Evolutionary conservation across 2,113 vertebrate genomes (phyloP), one percentile per base, ranked within the genome.

Genomic region (Nipponia nippon): DNA sequence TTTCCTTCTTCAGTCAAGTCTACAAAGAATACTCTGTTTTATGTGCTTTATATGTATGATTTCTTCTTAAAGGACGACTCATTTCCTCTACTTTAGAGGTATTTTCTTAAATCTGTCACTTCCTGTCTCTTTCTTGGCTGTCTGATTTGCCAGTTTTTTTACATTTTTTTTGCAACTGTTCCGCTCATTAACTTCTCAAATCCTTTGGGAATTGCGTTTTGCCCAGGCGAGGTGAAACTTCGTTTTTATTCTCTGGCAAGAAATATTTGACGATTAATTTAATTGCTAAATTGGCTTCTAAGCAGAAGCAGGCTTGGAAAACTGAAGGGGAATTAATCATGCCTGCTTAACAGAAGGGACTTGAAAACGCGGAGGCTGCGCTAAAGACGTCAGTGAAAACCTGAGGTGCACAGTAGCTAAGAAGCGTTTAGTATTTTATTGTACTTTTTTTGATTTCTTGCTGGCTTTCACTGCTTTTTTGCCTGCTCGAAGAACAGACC

Each of bases 81-180:
- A 97, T 96, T 97, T 97, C 96, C 96, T 95, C 78, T 87, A 66
- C 92, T 97, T 96, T 36, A 96, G 93, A 93, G 69, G 90, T 92
- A 92, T 97, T 97, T 97, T 96, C 95, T 96, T 67, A 94, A 95
- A 93, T 95, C 89, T 95, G 94, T 93, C 96, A 92, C 95, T 97
- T 97, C 89, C 95, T 90, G 82, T 84, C 94, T 97, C 91, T 94
- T 55, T 89, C 62, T 94, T 89, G 85, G 79, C 90, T 38, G 59
- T 63, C 96, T 79, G 81, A 83, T 95, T 94, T 96, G 84, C 95
- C 93, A 93, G 20, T 71, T 96, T 71, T 96, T 85, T 82, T 85
- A 83, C 81, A 32, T 93, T 96, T 96, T 91, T 77, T 94, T 87
- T 76, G 27, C 86, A 93, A 86, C 63, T 40, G 61, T 96, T 97